Evolutionary conservation across 1,140 invertebrate genomes (phyloP), one percentile per base, ranked within the genome.

Genomic region (Mactra quadrangularis): DNA sequence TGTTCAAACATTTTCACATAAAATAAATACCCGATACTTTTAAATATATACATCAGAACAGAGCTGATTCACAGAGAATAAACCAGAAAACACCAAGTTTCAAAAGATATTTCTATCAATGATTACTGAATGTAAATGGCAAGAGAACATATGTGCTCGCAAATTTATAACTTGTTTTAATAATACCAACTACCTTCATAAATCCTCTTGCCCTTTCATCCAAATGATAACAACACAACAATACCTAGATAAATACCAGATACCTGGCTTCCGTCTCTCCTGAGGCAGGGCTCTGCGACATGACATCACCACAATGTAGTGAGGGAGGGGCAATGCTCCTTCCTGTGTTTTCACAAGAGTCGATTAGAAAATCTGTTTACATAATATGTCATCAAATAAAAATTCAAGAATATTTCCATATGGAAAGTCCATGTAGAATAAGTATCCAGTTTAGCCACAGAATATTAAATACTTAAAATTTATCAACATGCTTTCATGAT

Each of bases 261-360:
- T 72, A 53, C 52, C 35, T 64, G 47, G 62, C 27, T 78, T 57
- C 22, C 2, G 11, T 78, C 62, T 78, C 62, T 78, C 62, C 62
- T 64, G 75, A 55, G 77, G 77, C 77, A 79, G 77, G 77, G 77
- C 77, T 79, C 77, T 83, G 50, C 82, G 82, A 83, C 82, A 83
- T 83, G 82, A 83, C 82, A 83, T 70, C 72, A 83, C 74, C 74
- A 75, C 74, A 70, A 76, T 76, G 60, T 59, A 76, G 82, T 76
- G 82, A 83, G 82, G 82, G 82, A 83, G 82, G 74, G 57, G 35
- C 17, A 55, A 47, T 68, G 25, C n/a, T 68, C 45, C 64, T 68
- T 68, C 64, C 38, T 41, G 38, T 6, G 38, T 15, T 41, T 41
- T 41, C 38, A 70, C 50, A 52, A 45, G 25, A 71, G 19, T 72